phyloP scores from a whole-genome alignment of 2,888 invertebrate genomes.

The Volucella bombylans region DNA sequence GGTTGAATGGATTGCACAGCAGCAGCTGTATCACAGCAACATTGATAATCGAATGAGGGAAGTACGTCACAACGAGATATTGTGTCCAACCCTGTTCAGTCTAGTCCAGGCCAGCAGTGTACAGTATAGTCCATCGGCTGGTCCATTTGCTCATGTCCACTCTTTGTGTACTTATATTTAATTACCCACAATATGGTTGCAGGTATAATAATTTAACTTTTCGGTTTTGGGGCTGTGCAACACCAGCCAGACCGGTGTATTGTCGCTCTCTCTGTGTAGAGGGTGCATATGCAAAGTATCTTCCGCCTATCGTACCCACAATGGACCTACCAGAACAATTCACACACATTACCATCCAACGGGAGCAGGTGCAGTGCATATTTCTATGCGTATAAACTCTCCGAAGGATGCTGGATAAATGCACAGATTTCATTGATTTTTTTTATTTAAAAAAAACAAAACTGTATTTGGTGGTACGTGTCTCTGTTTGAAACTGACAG shows the following conservation, averaged over 20 bases:
- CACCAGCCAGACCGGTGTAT: conserved; percentile 2
- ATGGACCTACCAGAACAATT: conserved; percentile 43
- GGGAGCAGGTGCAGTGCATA: conserved; percentile 59
- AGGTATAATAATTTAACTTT: conserved; percentile 74
- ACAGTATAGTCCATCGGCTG: background rate
- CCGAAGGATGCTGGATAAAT: conserved; percentile 28
- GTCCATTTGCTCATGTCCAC: conserved; percentile 73
- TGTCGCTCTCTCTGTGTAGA: conserved; percentile 26
- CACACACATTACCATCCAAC: conserved; percentile 12
- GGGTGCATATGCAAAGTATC: conserved; percentile 44
- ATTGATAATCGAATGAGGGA: conserved; percentile 64
- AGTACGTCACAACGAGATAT: conserved; percentile 61
- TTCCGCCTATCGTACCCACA: conserved; percentile 7
- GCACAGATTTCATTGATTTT: conserved; percentile 50
- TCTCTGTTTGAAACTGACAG: conserved; percentile 52
- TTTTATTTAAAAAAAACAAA: background rate
- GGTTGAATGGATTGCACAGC: conserved; percentile 67
- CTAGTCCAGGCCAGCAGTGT: too few species aligned
- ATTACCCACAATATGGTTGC: conserved; percentile 74
- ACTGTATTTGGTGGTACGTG: conserved; percentile 1
- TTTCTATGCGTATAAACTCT: conserved; percentile 46
- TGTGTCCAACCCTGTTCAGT: conserved; percentile 30
- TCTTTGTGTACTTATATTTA: conserved; percentile 74
- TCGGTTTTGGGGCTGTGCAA: conserved; percentile 66
- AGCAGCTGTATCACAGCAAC: conserved; percentile 42